These are phyloP conservation scores for Ibidorhyncha struthersii DNA, from an alignment of 2,113 vertebrate genomes.

Conservation along the genomic window DNA sequence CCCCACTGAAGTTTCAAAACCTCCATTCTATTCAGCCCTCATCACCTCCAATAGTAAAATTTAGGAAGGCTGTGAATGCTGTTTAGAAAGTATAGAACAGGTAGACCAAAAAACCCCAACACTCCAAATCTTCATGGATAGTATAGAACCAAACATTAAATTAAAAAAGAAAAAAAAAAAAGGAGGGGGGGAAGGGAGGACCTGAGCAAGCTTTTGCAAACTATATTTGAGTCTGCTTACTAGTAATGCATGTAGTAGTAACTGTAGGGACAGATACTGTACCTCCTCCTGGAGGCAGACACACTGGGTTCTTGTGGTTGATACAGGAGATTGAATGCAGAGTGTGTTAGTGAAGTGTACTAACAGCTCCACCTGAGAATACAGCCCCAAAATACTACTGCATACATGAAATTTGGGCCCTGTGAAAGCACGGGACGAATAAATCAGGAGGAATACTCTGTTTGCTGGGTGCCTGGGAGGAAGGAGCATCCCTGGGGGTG, in stretches of 20 bases:
- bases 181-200: fast-evolving
- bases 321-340: background rate
- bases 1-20: background rate
- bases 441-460: background rate
- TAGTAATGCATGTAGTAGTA: background rate
- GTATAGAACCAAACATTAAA: background rate
- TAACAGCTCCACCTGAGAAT: background rate
- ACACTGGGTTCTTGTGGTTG: background rate
- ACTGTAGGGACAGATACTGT: background rate
- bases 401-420: fast-evolving
- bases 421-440: background rate
- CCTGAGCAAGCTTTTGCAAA: background rate
- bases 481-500: background rate
- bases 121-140: background rate
- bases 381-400: background rate
- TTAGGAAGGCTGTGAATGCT: background rate
- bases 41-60: background rate
- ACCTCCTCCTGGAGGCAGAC: background rate
- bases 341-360: background rate
- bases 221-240: background rate
- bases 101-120: background rate
- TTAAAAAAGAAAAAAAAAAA: background rate
- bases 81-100: background rate
- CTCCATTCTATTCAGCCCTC: background rate
- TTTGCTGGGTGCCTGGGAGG: background rate